Conservation (phyloP, 2,888 invertebrate species). For the Parochlus steinenii region DNA sequence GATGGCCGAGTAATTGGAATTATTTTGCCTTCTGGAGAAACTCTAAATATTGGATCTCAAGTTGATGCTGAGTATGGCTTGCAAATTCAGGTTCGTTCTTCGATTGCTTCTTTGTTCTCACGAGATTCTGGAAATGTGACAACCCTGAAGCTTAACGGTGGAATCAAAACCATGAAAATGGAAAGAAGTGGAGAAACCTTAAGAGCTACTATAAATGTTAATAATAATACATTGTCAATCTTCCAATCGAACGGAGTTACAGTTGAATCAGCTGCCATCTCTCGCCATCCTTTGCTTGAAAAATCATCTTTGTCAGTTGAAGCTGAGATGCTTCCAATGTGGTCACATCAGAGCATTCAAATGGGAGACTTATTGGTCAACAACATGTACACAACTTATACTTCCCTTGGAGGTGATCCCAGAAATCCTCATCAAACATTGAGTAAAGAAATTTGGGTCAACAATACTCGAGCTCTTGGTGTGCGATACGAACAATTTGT, state of each 20-base stretch:
- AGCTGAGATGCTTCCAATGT: constrained; percentile 79
- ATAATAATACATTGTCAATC: constrained; percentile 62
- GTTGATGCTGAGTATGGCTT: constrained; percentile 61
- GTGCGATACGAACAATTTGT: constrained; percentile 87
- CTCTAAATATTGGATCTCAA: constrained; percentile 60
- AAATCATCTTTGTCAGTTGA: constrained; percentile 63
- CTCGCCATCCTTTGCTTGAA: constrained; percentile 67
- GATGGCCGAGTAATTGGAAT: constrained; percentile 74
- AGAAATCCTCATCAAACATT: constrained; percentile 71
- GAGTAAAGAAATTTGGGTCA: constrained; percentile 75
- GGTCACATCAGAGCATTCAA: constrained; percentile 66
- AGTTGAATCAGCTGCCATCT: constrained; percentile 59
- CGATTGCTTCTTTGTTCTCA: constrained; percentile 37
- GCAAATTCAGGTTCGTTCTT: constrained; percentile 51
- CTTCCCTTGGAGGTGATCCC: constrained; percentile 60
- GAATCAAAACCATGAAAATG: constrained; percentile 48
- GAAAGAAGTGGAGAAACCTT: constrained; percentile 55
- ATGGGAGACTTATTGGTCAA: constrained; percentile 60
- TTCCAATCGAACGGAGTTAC: constrained; percentile 58
- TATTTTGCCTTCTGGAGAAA: constrained; percentile 83
- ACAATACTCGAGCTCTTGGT: constrained; percentile 73
- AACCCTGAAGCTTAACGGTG: constrained; percentile 43
- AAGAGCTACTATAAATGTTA: constrained; percentile 57
- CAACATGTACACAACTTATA: constrained; percentile 66
- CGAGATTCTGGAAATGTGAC: constrained; percentile 35